phyloP scores from a whole-genome alignment of 2,888 invertebrate genomes.

The Hirudinaria manillensis region DNA sequence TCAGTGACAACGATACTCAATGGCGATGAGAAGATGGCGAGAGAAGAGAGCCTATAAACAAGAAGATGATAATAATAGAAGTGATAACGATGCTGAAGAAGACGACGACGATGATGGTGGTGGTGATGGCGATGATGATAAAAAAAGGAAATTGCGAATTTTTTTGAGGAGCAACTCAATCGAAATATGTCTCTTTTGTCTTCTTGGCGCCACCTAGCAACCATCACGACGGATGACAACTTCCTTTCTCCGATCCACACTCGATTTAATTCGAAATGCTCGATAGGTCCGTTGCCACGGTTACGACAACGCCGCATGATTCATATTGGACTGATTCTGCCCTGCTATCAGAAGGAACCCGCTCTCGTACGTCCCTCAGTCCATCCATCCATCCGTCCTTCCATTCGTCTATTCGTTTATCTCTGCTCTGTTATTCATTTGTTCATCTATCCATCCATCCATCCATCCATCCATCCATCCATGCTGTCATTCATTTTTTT shows the following conservation, averaged over 20 bases:
- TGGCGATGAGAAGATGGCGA: background rate
- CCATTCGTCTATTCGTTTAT: too few species aligned
- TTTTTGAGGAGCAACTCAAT: conserved; percentile 2
- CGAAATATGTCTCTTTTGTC: conserved; percentile 5
- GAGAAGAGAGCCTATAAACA: background rate
- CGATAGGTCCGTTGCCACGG: background rate
- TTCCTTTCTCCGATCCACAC: conserved; percentile 9
- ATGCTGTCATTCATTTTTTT: too few species aligned
- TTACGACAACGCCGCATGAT: conserved; percentile 11
- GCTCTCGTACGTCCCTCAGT: too few species aligned
- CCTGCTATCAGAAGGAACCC: too few species aligned
- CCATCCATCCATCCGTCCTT: too few species aligned
- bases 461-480: too few species aligned
- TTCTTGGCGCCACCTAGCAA: conserved; percentile 12
- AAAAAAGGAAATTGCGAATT: conserved; percentile 4
- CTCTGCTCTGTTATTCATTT: too few species aligned
- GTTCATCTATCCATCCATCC: too few species aligned
- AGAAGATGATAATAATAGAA: too few species aligned
- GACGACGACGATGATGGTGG: conserved; percentile 22
- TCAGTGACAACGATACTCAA: conserved; percentile 1
- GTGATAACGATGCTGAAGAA: background rate
- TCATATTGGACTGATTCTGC: background rate
- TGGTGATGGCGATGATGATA: conserved; percentile 15
- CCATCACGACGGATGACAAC: conserved; percentile 10
- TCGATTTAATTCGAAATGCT: conserved; percentile 8